These are phyloP conservation scores for Lichenostomus cassidix DNA, from an alignment of 2,113 vertebrate genomes.

Conservation along the genomic window DNA sequence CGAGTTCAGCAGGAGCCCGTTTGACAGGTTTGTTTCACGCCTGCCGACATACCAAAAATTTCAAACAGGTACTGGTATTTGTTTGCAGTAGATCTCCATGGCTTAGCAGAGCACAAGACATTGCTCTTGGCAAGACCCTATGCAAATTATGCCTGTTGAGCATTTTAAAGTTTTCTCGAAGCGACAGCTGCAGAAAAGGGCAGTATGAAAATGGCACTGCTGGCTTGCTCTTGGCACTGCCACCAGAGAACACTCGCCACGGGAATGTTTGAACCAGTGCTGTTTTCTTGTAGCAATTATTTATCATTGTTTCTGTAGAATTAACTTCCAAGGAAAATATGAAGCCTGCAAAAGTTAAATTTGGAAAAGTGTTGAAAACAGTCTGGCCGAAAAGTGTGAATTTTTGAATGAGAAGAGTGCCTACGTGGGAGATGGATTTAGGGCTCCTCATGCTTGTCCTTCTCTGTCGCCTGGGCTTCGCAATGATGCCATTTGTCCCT, in stretches of 20 bases:
- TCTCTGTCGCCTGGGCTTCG: background rate
- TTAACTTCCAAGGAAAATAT: background rate
- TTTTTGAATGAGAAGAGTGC: background rate
- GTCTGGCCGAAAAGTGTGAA: background rate
- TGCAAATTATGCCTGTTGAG: background rate
- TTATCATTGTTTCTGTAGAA: background rate
- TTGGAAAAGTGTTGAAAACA: background rate
- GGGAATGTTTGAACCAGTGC: background rate
- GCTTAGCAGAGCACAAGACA: background rate
- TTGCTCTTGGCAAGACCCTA: background rate
- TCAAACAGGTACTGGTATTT: background rate
- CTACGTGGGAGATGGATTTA: background rate
- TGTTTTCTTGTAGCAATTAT: background rate
- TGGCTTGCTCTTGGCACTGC: background rate
- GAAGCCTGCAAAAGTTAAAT: background rate
- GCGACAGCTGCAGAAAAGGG: background rate
- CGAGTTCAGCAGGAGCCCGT: background rate
- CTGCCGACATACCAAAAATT: background rate
- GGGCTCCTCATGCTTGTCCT: background rate
- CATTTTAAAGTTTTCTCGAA: background rate
- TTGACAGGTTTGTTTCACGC: background rate
- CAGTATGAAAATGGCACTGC: background rate
- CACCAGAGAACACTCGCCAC: background rate
- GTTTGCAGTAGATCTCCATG: background rate
- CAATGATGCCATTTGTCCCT: accelerated